phyloP scores from a whole-genome alignment of 2,113 vertebrate species.

The Tachuris rubrigastra region DNA sequence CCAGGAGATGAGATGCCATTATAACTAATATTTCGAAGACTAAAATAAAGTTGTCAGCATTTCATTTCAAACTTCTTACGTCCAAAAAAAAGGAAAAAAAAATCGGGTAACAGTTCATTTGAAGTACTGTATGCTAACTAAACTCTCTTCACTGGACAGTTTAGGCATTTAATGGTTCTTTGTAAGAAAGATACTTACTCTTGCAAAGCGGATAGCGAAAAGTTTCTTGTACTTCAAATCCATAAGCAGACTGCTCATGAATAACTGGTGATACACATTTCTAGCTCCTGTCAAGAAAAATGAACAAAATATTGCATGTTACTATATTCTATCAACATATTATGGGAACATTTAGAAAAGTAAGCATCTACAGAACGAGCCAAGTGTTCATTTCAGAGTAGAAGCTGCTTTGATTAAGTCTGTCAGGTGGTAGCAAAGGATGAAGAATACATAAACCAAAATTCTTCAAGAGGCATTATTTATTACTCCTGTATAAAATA shows the following conservation, averaged over 20 bases:
- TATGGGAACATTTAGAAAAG: background rate
- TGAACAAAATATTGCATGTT: background rate
- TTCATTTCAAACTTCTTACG: background rate
- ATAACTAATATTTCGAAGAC: background rate
- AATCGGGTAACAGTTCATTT: background rate
- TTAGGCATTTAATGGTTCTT: background rate
- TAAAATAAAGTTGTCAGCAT: background rate
- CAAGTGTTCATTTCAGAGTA: background rate
- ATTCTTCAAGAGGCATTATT: background rate
- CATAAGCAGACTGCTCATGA: constrained; percentile 99
- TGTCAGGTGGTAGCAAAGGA: background rate
- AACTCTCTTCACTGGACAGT: constrained; percentile 5
- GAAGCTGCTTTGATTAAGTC: background rate
- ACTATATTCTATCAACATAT: background rate
- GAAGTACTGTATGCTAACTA: background rate
- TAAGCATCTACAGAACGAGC: background rate
- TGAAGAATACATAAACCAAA: background rate
- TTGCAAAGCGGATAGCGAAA: constrained; percentile 94
- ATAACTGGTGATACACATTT: constrained; percentile 94
- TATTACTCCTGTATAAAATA: background rate
- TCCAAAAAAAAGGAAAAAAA: background rate
- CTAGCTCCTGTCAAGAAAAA: constrained; percentile 84
- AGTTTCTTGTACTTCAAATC: constrained; percentile 97
- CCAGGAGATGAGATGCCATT: background rate
- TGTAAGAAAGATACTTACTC: constrained; percentile 78